Percentiles rank a stretch among this genome's conserved stretches.
Evolutionary conservation across 2,888 invertebrate genomes (phyloP).

Genomic region (Loripinus fragilis): DNA sequence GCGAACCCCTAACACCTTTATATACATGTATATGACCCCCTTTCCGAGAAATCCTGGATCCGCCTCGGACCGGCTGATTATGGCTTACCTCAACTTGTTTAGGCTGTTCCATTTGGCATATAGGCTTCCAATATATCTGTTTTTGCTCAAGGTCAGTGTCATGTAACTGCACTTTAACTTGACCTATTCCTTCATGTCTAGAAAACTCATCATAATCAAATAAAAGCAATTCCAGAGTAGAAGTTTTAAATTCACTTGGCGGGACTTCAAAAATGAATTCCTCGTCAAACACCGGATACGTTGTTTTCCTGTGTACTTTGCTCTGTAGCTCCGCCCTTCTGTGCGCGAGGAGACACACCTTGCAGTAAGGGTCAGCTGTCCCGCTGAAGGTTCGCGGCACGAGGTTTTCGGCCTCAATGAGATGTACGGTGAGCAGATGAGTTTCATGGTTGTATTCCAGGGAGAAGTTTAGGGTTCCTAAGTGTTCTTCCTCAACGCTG

Average conservation of each 20-base stretch:
- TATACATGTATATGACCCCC: no score
- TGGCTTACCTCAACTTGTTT: conserved; percentile 64
- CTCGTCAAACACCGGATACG: conserved; percentile 89
- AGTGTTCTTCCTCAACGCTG: conserved; percentile 85
- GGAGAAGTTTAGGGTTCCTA: conserved; percentile 87
- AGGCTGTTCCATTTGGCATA: conserved; percentile 74
- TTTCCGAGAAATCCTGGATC: no score
- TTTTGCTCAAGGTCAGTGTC: conserved; percentile 86
- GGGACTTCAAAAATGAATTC: conserved; percentile 88
- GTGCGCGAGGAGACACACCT: conserved; percentile 97
- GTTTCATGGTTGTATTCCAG: conserved; percentile 87
- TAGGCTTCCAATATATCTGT: conserved; percentile 86
- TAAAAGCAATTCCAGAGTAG: conserved; percentile 87
- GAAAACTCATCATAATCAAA: conserved; percentile 88
- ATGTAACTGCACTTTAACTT: conserved; percentile 86
- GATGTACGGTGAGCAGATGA: conserved; percentile 87
- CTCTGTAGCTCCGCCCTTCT: conserved; percentile 74
- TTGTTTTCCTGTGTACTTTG: conserved; percentile 87
- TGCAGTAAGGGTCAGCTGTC: conserved; percentile 87
- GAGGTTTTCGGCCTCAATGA: conserved; percentile 87
- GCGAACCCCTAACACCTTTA: no score
- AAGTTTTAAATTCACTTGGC: conserved; percentile 83
- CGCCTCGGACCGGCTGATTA: no score
- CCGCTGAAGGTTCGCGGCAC: conserved; percentile 77
- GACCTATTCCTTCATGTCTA: conserved; percentile 88